Evolutionary conservation across 2,888 invertebrate species (phyloP).

Genomic region (Sylvicola cinctus): DNA sequence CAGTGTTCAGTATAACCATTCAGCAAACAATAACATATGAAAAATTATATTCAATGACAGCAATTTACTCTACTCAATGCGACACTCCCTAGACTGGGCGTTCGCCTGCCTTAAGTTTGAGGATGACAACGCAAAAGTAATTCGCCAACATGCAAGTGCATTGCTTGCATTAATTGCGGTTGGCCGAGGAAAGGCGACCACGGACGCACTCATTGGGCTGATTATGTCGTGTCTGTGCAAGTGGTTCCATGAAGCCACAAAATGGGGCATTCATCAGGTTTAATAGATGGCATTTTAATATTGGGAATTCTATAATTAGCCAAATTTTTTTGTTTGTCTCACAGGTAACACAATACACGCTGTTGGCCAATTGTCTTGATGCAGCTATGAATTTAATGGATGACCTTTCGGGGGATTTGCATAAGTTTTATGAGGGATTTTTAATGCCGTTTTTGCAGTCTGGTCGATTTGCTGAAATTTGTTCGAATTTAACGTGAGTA

Average conservation of each 20-base stretch:
- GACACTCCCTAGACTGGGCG: conserved; percentile 24
- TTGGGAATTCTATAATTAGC: conserved; percentile 3
- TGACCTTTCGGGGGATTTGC: no score
- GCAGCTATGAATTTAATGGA: no score
- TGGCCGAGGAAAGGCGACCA: no score
- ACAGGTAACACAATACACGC: conserved; percentile 21
- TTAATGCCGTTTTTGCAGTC: conserved; percentile 16
- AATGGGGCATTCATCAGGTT: conserved; percentile 17
- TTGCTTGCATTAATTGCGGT: conserved; percentile 15
- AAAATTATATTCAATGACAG: conserved; percentile 14
- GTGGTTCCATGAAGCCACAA: conserved; percentile 20
- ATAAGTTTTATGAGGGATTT: no score
- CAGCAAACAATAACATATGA: no score
- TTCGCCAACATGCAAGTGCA: conserved; percentile 24
- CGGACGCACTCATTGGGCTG: no score
- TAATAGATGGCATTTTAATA: conserved; percentile 2
- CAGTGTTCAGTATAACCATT: no score
- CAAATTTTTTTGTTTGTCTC: conserved; percentile 6
- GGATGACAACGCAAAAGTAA: conserved; percentile 18
- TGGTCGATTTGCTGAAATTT: conserved; percentile 13
- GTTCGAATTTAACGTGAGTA: conserved; percentile 14
- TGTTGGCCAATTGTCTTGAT: conserved; percentile 17
- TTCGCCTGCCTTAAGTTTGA: conserved; percentile 20
- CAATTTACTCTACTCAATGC: conserved; percentile 19
- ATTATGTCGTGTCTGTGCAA: conserved; percentile 19